Base-by-base conservation (phyloP, 2,113 vertebrate species). In the Petroica traversi region DNA sequence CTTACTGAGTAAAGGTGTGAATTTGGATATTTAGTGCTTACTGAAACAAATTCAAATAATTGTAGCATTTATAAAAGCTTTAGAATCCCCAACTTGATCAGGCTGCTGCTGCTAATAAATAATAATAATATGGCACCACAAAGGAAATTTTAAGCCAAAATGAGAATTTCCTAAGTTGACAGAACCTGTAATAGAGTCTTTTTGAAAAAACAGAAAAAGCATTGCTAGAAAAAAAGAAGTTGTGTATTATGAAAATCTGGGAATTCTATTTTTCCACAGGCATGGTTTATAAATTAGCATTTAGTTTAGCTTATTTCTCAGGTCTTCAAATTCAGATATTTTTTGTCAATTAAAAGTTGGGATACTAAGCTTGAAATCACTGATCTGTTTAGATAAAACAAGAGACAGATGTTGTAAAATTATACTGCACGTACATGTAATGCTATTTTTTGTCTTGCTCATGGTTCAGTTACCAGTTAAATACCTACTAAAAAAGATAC, bases 11-110 rank as follows among this genome's bases (percentile, higher is more conserved):
- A 77, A 36, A 94, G 89, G 72, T 97, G 88, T 85, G 95, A 74
- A 93, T 96, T 97, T 95, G 97, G 95, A 84, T 95, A 79, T 92
- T 95, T 97, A 95, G 58, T 88, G 62, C 61, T 95, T 93, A 80
- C 89, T 97, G 91, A 97, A 97, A 61, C 43, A 51, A 73, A 38
- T 82, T 94, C 87, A 96, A 96, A 74, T 97, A 96, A 84, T 79
- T 96, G 87, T 93, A 91, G 63, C 75, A 68, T 91, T 93, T 96
- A 91, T 96, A 93, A 96, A 97, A 96, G 79, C 84, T 86, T 95
- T 88, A 83, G 26, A 90, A 87, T 96, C 78, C 73, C 75, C 13
- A 43, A 12, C 5, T 3, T 67, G 33, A 41, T 81, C 33, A 62
- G 28, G 7, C 3, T 64, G 24, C 16, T 74, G 19, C 49, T 64